These are phyloP conservation scores for Mycteria americana DNA, from an alignment of 2,797 vertebrate genomes.

Conservation along the genomic window DNA sequence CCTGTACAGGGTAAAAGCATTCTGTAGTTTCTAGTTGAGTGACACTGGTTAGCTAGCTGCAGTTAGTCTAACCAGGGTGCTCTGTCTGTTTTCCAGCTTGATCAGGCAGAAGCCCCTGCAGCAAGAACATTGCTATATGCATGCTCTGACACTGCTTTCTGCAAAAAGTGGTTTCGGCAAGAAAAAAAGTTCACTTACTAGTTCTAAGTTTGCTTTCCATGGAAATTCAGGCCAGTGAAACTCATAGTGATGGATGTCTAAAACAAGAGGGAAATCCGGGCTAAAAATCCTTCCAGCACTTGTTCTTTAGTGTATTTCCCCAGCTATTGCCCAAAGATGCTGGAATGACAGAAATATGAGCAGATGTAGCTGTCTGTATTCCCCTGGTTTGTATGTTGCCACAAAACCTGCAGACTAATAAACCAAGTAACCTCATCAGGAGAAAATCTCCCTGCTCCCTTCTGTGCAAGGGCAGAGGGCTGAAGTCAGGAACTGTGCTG, in stretches of 20 bases:
- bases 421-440: background rate
- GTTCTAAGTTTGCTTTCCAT: background rate
- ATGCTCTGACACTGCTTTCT: background rate
- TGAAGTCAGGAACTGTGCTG: background rate
- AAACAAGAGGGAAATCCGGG: background rate
- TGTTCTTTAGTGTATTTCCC: background rate
- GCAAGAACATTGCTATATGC: background rate
- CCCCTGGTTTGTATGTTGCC: background rate
- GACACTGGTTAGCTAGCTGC: background rate
- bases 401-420: background rate
- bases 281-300: background rate
- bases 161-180: background rate
- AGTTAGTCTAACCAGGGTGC: background rate
- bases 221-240: background rate
- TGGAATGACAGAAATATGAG: background rate
- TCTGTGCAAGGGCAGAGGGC: background rate
- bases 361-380: background rate
- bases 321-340: background rate
- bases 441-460: background rate
- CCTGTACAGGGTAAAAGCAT: background rate
- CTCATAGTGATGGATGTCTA: background rate
- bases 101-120: background rate
- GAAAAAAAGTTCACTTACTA: background rate
- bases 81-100: background rate
- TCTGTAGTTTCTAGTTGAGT: background rate